Base-by-base conservation (phyloP, 1,140 invertebrate species). In the Rhopalosiphum maidis region DNA sequence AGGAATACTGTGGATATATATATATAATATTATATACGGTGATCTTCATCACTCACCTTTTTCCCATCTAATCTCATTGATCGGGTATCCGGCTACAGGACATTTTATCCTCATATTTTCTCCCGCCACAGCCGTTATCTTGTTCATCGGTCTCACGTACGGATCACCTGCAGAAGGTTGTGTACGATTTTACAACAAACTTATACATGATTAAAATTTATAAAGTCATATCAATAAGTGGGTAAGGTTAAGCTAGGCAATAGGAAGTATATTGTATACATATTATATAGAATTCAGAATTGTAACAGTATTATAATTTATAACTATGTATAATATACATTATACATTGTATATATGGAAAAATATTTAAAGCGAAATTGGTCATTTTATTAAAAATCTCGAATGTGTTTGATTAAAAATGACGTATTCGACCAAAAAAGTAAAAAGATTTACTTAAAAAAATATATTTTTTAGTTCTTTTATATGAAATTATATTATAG, bases 61-160 rank as follows among this genome's bases (percentile, higher is more conserved):
- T 95, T 97, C 97, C 98, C 98, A 98, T 68, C 96, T 96, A 93
- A 98, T 97, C 94, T 97, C 96, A 94, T 97, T 96, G 93, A 98
- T 97, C 18, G 98, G 98, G 95, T 97, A 98, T 7, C 98, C 97
- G 11, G 97, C 97, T 0, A 98, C 98, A 18, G 98, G 98, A 95
- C 98, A 99, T 94, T 97, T 97, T 35, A 99, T 95, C 86, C 96
- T 96, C 90, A 98, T 95, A 89, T 96, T 96, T 95, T 98, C 97
- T 55, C 97, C 97, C 2, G 98, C 97, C 11, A 98, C 97, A 2
- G 97, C 98, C 46, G 98, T 98, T 87, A 98, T 96, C 95, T 98
- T 98, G 2, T 97, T 97, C 95, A 98, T 98, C 25, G 97, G 96
- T 85, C 98, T 96, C 86, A 98, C 97, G 95, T 97, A 98, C 0